Conservation (phyloP, 2,113 vertebrate species). For the Orthonyx spaldingii region DNA sequence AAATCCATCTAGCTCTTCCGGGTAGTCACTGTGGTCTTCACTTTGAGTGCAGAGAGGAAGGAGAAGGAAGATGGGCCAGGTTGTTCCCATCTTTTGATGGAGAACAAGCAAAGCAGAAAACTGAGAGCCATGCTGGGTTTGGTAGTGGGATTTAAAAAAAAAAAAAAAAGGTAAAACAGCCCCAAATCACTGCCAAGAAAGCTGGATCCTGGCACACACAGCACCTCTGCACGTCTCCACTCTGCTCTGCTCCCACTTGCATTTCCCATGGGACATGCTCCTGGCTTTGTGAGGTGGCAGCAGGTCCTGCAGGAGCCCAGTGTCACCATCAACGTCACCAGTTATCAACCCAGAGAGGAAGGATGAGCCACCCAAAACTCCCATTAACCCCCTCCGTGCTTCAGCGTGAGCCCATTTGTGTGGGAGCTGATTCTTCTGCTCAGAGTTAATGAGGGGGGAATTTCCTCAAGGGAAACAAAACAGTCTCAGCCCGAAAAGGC, state of each 20-base stretch:
- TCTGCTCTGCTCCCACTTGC: background rate
- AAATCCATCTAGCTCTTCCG: background rate
- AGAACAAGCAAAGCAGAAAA: background rate
- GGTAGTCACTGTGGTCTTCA: background rate
- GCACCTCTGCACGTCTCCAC: background rate
- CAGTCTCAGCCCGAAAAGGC: background rate
- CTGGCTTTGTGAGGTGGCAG: background rate
- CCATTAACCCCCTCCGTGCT: background rate
- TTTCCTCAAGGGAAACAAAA: background rate
- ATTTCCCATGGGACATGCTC: background rate
- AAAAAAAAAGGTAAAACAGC: background rate
- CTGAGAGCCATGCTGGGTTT: background rate
- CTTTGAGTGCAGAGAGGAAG: background rate
- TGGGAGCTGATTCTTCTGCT: background rate
- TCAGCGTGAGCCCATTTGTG: background rate
- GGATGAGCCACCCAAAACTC: background rate
- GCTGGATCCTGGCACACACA: background rate
- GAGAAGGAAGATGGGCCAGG: background rate
- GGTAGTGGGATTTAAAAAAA: background rate
- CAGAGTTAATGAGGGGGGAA: background rate
- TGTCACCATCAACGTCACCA: background rate
- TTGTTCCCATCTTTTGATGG: background rate
- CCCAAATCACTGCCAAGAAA: background rate
- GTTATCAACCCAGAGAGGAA: background rate
- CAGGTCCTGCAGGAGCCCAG: background rate